A percentile compares a stretch with the other conserved stretches of the same genome.
Conservation (phyloP, 2,888 invertebrate genomes). For the Orchesella flavescens region DNA sequence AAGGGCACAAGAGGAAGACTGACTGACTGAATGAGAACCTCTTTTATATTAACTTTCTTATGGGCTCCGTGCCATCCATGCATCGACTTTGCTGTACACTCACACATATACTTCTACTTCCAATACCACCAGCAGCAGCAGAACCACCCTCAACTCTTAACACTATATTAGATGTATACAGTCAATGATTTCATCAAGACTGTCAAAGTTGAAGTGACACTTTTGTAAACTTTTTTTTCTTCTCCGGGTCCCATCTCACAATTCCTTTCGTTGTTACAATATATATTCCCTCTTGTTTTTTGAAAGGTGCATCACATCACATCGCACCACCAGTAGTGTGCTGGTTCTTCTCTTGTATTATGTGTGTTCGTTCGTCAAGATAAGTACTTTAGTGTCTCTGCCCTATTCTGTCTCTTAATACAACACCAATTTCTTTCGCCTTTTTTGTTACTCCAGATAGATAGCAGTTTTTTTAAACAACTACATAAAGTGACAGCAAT, state of each 20-base stretch:
- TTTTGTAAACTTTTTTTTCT: constrained; percentile 54
- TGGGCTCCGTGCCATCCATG: too few relatives aligned
- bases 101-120: not conserved
- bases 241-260: constrained; percentile 13
- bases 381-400: not conserved
- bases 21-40: constrained; percentile 31
- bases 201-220: constrained; percentile 64
- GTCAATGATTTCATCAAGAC: constrained; percentile 63
- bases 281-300: not conserved
- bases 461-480: constrained; percentile 18
- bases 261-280: constrained; percentile 2
- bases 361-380: not conserved
- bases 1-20: constrained; percentile 18
- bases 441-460: not conserved
- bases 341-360: not conserved
- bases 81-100: too few relatives aligned
- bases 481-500: constrained; percentile 34
- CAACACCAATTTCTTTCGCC: not conserved
- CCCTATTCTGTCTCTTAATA: too few relatives aligned
- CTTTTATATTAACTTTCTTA: not conserved
- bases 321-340: not conserved
- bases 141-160: not conserved
- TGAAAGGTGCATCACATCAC: not conserved
- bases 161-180: constrained; percentile 22
- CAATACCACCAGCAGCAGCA: not conserved